Evolutionary conservation across 1,140 invertebrate species (phyloP).

Genomic region (Protaetia brevitarsis): DNA sequence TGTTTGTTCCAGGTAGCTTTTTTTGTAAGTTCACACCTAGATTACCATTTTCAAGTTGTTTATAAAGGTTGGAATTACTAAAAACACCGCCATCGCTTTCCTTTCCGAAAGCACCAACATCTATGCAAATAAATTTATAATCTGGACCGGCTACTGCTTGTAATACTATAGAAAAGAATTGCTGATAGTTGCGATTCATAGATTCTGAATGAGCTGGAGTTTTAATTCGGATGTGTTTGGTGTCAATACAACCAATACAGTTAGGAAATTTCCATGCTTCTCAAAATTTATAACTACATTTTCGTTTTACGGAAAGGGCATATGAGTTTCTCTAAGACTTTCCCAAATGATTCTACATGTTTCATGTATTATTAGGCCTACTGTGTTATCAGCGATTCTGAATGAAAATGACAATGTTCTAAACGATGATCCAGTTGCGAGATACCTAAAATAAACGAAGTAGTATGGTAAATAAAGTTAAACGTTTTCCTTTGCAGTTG

Average conservation of each 20-base stretch:
- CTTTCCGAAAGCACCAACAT: slow-evolving; percentile 48
- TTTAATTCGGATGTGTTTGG: slow-evolving; percentile 20
- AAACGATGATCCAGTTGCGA: slow-evolving; percentile 27
- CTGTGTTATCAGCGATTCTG: slow-evolving; percentile 30
- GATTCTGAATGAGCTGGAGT: not conserved
- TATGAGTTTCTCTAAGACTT: slow-evolving; percentile 32
- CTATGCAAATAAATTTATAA: slow-evolving; percentile 45
- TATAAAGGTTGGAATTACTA: not conserved
- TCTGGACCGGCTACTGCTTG: slow-evolving; percentile 45
- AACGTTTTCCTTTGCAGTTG: slow-evolving; percentile 25
- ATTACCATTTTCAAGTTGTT: not conserved
- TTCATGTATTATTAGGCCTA: slow-evolving; percentile 38
- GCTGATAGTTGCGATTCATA: slow-evolving; percentile 24
- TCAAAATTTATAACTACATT: slow-evolving; percentile 41
- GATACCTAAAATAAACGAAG: slow-evolving; percentile 31
- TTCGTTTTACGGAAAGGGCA: slow-evolving; percentile 39
- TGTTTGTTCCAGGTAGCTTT: not conserved
- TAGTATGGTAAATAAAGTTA: not conserved
- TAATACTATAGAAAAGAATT: slow-evolving; percentile 45
- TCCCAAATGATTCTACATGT: slow-evolving; percentile 44
- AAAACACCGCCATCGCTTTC: slow-evolving; percentile 45
- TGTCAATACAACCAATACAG: slow-evolving; percentile 23
- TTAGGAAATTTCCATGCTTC: slow-evolving; percentile 25
- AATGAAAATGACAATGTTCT: slow-evolving; percentile 24
- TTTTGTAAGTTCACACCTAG: not conserved